phyloP scores from a whole-genome alignment of 2,888 invertebrate species.

The Mythimna vitellina region DNA sequence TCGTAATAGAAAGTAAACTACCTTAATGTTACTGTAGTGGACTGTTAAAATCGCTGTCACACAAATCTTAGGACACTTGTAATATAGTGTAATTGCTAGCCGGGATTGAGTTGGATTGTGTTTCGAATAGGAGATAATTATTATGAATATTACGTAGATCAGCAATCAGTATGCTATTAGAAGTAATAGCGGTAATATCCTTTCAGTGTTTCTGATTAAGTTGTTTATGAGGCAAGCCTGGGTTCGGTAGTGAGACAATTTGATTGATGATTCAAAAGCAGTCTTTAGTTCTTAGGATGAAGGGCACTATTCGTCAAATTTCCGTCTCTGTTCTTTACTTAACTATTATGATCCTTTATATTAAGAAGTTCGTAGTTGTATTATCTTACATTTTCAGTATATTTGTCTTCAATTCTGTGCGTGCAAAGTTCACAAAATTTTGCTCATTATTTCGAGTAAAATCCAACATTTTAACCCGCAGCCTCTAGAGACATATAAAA shows the following conservation, averaged over 20 bases:
- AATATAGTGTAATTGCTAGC: conserved; percentile 56
- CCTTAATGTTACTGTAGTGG: conserved; percentile 65
- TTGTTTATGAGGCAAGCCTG: background rate
- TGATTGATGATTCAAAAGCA: background rate
- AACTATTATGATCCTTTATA: background rate
- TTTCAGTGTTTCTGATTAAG: conserved; percentile 21
- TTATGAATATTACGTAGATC: conserved; percentile 39
- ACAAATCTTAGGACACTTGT: conserved; percentile 61
- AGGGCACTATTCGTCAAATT: background rate
- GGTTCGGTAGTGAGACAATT: background rate
- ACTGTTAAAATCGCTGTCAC: conserved; percentile 56
- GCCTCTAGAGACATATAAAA: background rate
- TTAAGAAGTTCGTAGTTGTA: background rate
- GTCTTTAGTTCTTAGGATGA: background rate
- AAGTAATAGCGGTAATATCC: conserved; percentile 21
- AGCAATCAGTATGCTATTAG: conserved; percentile 37
- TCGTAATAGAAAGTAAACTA: conserved; percentile 77
- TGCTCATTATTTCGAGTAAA: background rate
- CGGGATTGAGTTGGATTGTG: conserved; percentile 53
- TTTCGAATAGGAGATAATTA: conserved; percentile 41
- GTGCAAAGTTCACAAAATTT: background rate
- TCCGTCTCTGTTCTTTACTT: background rate
- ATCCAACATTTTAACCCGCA: background rate
- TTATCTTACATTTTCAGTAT: background rate
- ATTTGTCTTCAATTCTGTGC: background rate